Evolutionary conservation across 1,140 invertebrate species (phyloP).

Genomic region (Drusus annulatus): DNA sequence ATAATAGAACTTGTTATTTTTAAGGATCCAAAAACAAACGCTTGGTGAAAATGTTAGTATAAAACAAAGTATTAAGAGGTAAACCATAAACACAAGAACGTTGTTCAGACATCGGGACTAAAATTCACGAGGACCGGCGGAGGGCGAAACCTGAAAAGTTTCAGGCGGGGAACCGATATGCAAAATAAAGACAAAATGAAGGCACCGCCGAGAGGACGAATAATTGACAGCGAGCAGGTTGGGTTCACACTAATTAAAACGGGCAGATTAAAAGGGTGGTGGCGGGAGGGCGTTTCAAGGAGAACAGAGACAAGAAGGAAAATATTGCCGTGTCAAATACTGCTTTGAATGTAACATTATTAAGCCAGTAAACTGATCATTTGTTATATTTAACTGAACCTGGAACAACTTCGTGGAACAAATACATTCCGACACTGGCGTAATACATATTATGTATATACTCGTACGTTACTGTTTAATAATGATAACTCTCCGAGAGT

Average conservation of each 20-base stretch:
- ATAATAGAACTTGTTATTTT: background rate
- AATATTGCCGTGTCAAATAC: background rate
- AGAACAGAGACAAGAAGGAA: background rate
- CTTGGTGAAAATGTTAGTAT: background rate
- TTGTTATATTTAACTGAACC: too few relatives aligned
- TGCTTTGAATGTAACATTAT: background rate
- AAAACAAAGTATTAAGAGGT: too few relatives aligned
- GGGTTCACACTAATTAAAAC: slow-evolving; percentile 59
- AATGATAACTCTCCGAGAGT: too few relatives aligned
- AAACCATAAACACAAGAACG: too few relatives aligned
- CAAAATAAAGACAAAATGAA: slow-evolving; percentile 52
- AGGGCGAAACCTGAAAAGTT: background rate
- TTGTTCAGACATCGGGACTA: too few relatives aligned
- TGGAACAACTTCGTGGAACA: too few relatives aligned
- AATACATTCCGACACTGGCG: too few relatives aligned
- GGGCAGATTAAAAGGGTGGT: slow-evolving; percentile 55
- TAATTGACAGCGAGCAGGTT: slow-evolving; percentile 56
- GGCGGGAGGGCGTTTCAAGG: background rate
- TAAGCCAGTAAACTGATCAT: too few relatives aligned
- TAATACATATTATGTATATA: too few relatives aligned
- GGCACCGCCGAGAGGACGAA: slow-evolving; percentile 46
- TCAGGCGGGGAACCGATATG: background rate
- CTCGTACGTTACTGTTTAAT: too few relatives aligned
- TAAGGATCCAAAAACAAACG: background rate
- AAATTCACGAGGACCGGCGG: background rate